These are phyloP conservation scores for Harlomillsia oculata DNA, from an alignment of 1,140 invertebrate species.

Conservation along the genomic window DNA sequence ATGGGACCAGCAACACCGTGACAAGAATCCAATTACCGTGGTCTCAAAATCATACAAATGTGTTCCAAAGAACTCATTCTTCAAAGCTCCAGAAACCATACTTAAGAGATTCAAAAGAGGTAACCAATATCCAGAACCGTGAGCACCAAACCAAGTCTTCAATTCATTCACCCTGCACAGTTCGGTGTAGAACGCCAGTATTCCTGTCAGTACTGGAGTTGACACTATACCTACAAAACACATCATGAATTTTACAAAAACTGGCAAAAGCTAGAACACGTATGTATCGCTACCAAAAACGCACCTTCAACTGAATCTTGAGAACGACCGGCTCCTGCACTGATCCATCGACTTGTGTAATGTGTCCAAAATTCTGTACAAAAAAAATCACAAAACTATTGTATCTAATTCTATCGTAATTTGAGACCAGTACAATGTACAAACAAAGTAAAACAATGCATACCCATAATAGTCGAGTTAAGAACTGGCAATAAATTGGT, in stretches of 20 bases:
- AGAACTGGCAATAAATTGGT: conserved; percentile 23
- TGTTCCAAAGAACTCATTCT: conserved; percentile 26
- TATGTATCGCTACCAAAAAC: background rate
- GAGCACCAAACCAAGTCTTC: conserved; percentile 74
- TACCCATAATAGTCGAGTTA: conserved; percentile 27
- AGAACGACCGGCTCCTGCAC: too few species aligned
- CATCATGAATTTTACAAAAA: background rate
- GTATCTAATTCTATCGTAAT: background rate
- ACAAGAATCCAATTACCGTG: conserved; percentile 62
- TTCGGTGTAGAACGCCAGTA: conserved; percentile 70
- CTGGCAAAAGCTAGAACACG: background rate
- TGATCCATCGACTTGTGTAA: conserved; percentile 18
- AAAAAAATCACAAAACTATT: too few species aligned
- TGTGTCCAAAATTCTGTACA: conserved; percentile 29
- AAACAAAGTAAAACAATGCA: background rate
- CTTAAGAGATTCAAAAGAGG: conserved; percentile 66
- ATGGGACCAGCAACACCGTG: conserved; percentile 72
- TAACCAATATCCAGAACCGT: conserved; percentile 72
- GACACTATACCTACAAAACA: conserved; percentile 1
- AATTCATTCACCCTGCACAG: conserved; percentile 67
- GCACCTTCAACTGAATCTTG: conserved; percentile 1
- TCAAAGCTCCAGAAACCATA: conserved; percentile 35
- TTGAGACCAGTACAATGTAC: background rate
- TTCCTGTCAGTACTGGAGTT: conserved; percentile 37
- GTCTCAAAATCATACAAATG: conserved; percentile 52